phyloP scores from a whole-genome alignment of 2,113 vertebrate species.

The Cettia cetti region DNA sequence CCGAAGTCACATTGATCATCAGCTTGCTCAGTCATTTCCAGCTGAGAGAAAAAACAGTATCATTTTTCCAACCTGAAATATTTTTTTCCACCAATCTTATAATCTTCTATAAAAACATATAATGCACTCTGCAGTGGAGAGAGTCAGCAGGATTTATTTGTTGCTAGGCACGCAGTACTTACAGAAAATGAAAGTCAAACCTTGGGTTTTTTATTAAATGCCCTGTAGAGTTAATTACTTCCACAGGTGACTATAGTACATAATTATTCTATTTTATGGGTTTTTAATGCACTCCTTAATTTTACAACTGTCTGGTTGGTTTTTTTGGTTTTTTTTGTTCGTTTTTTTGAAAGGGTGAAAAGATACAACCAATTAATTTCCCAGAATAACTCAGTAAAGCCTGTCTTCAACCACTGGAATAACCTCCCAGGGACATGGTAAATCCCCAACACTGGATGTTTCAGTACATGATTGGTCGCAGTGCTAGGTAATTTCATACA shows the following conservation, averaged over 20 bases:
- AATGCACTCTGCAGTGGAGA: background rate
- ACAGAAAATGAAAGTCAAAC: background rate
- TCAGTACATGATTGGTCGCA: background rate
- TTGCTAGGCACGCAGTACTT: background rate
- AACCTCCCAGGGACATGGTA: background rate
- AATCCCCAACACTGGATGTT: background rate
- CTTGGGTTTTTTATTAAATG: background rate
- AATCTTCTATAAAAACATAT: background rate
- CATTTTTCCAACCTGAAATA: background rate
- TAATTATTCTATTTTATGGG: background rate
- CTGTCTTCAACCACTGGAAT: background rate
- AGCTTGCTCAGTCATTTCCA: background rate
- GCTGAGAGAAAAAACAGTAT: background rate
- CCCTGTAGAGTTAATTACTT: background rate
- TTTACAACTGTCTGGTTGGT: background rate
- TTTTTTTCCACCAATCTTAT: background rate
- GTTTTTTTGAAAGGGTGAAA: background rate
- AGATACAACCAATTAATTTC: background rate
- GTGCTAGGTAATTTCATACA: background rate
- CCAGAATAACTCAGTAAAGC: background rate
- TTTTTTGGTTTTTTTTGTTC: too few relatives aligned
- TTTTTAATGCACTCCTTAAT: slow-evolving; percentile 23
- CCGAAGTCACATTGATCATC: background rate
- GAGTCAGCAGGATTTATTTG: background rate
- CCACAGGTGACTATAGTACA: background rate